Conservation (phyloP, 1,140 invertebrate species). For the Pseudoatta argentina region DNA sequence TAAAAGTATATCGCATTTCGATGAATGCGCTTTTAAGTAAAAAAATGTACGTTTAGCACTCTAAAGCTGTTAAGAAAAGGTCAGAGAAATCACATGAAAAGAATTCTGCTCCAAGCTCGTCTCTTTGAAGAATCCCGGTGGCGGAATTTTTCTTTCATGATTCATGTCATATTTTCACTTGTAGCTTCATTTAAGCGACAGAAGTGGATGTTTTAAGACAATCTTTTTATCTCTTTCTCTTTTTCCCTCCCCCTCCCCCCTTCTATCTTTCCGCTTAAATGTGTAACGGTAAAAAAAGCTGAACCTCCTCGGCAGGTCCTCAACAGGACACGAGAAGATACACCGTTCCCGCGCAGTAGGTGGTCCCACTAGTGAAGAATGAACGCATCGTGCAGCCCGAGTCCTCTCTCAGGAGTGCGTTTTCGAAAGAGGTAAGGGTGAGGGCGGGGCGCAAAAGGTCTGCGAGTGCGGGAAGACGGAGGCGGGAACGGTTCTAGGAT, state of each 20-base stretch:
- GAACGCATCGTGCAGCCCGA: not conserved
- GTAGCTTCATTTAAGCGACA: not conserved
- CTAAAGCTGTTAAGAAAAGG: not conserved
- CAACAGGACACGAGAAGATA: constrained; percentile 50
- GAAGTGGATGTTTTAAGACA: not conserved
- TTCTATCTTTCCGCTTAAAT: not conserved
- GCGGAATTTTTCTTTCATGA: not conserved
- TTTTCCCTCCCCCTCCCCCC: not conserved
- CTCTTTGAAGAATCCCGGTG: not conserved
- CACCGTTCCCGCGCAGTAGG: constrained; percentile 55
- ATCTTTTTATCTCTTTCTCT: constrained; percentile 1
- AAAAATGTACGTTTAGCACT: not conserved
- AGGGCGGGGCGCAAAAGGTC: not conserved
- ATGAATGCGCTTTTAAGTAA: not conserved
- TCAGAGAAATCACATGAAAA: not conserved
- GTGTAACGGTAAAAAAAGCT: constrained; percentile 58
- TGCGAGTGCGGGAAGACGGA: no score
- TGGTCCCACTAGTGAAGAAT: constrained; percentile 39
- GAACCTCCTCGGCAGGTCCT: constrained; percentile 42
- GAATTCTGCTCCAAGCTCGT: not conserved
- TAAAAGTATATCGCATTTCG: not conserved
- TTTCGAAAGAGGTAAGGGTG: constrained; percentile 8
- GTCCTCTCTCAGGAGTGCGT: constrained; percentile 27
- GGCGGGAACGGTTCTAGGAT: no score
- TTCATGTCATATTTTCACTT: constrained; percentile 5